A percentile compares a stretch with the other conserved stretches of the same genome.
Evolutionary conservation across 2,888 invertebrate species (phyloP).

Genomic region (Tillus elongatus): DNA sequence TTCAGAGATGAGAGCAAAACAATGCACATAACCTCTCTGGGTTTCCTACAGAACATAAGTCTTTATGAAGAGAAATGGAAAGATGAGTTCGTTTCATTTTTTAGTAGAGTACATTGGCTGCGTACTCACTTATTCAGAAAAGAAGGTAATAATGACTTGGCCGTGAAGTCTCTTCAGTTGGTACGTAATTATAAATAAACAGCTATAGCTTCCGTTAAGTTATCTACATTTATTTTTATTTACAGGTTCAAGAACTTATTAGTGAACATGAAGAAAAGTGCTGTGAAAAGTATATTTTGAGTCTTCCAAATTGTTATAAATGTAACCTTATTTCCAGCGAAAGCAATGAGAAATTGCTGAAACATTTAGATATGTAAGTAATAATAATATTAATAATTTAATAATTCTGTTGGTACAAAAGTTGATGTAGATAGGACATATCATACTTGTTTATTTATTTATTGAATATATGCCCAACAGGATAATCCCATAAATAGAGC

Average conservation of each 20-base stretch:
- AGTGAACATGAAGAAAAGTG: slow-evolving; percentile 24
- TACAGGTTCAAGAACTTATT: slow-evolving; percentile 28
- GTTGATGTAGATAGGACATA: too few species aligned
- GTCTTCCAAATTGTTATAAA: slow-evolving; percentile 47
- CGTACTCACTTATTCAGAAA: slow-evolving; percentile 47
- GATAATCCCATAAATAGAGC: too few species aligned
- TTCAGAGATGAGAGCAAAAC: slow-evolving; percentile 15
- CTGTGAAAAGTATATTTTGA: slow-evolving; percentile 35
- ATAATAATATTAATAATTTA: not conserved
- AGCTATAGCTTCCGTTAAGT: too few species aligned
- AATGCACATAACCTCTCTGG: slow-evolving; percentile 42
- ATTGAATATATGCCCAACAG: too few species aligned
- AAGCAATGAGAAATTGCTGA: slow-evolving; percentile 43
- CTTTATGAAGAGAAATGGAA: slow-evolving; percentile 41
- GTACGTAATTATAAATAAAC: too few species aligned
- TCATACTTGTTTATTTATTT: too few species aligned
- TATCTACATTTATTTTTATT: too few species aligned
- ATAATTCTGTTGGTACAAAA: not conserved
- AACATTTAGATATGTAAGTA: slow-evolving; percentile 45
- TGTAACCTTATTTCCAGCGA: slow-evolving; percentile 44
- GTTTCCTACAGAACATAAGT: slow-evolving; percentile 43
- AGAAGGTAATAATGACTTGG: slow-evolving; percentile 45
- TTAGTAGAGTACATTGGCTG: slow-evolving; percentile 47
- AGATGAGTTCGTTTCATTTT: slow-evolving; percentile 41
- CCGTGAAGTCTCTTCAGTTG: slow-evolving; percentile 44